Evolutionary conservation across 1,140 invertebrate genomes (phyloP), one percentile per base, ranked within the genome.

Genomic region (Zaprionus camerounensis): DNA sequence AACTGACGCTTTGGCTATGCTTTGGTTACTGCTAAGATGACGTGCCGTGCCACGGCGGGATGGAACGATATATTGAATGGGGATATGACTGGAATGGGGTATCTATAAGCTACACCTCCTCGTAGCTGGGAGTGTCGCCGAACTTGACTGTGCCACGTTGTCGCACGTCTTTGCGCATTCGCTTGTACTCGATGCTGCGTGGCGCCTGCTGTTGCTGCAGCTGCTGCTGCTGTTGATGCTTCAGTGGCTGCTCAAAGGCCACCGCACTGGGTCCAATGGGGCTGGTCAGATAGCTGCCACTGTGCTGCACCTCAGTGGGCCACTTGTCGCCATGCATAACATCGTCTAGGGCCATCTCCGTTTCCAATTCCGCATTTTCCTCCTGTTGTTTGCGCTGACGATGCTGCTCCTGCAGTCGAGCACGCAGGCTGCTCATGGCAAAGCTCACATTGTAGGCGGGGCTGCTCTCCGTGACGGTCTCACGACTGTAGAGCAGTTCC

Each of bases 261-360:
- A 90, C 86, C 1, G 85, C 85, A 57, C 85, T 90, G 44, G 85
- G 85, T 7, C 86, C 85, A n/a, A 90, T 90, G 57, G 85, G 86
- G 22, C 79, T 90, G 79, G 64, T 58, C 68, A 87, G 85, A 66
- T 88, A 86, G 34, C 65, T 83, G 58, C 84, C 58, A 28, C 85
- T 82, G 24, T 76, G 78, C 13, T 77, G 73, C 65, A 88, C 81
- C 64, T 85, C 85, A 71, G 72, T 44, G 22, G 85, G 85, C 85
- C 85, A 90, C 53, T 90, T 90, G 3, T 85, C 76, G 11, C 85
- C 85, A 2, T 79, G 68, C 84, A 88, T 88, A 12, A 85, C 85
- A 3, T 88, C 81, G 13, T 73, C 81, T 2, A 88, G 41, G 1
- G 75, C 69, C 13, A 71, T 71, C 66, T 88, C 84, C 9, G 75